Conservation (phyloP, 2,797 vertebrate species). For the Limosa lapponica region DNA sequence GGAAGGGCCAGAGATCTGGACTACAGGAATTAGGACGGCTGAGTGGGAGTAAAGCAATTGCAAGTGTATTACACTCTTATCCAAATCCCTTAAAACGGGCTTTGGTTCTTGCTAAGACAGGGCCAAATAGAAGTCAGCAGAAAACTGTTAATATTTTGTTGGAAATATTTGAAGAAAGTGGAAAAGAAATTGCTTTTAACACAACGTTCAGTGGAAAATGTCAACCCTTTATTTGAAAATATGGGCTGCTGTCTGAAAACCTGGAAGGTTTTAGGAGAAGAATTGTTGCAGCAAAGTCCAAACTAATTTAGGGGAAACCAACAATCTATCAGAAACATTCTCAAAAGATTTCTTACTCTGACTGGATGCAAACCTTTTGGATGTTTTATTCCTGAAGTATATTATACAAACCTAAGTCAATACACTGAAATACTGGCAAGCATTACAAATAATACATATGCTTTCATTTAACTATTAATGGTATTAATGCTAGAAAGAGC, state of each 20-base stretch:
- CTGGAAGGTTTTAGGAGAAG: neutral
- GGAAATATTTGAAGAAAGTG: neutral
- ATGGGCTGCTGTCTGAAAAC: neutral
- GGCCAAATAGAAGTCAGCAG: neutral
- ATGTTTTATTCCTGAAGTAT: neutral
- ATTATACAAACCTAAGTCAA: neutral
- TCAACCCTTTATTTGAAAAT: conserved; percentile 5
- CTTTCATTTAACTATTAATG: conserved; percentile 23
- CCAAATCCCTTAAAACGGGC: conserved; percentile 16
- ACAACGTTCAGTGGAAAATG: neutral
- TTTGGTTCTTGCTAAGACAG: neutral
- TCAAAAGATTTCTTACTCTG: neutral
- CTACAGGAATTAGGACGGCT: conserved; percentile 44
- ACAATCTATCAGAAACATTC: neutral
- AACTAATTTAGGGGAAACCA: conserved; percentile 23
- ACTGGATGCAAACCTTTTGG: neutral
- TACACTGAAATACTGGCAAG: conserved; percentile 3
- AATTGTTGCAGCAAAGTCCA: neutral
- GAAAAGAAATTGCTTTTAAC: conserved; percentile 21
- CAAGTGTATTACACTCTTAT: neutral
- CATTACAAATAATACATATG: neutral
- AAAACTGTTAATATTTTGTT: neutral
- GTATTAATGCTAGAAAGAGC: neutral
- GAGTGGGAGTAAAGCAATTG: conserved; percentile 41
- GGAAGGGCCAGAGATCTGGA: conserved; percentile 55